These are phyloP conservation scores for Gadus chalcogrammus DNA, from an alignment of 2,113 vertebrate species.

Conservation along the genomic window DNA sequence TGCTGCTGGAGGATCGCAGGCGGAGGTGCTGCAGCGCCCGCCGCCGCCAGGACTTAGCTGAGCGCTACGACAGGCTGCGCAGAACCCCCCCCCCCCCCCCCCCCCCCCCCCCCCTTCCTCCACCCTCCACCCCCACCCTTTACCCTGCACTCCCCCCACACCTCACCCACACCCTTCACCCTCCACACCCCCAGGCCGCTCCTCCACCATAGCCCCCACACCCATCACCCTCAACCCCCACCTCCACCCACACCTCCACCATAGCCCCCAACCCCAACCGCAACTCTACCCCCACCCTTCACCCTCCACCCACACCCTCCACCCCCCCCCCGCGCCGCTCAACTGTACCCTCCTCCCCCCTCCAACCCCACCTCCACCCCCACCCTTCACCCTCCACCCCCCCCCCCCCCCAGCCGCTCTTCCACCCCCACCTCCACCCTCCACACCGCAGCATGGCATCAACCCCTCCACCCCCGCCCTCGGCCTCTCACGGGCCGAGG, in stretches of 20 bases:
- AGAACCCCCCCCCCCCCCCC: slow-evolving; percentile 62
- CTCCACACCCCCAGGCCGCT: no score
- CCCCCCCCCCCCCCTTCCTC: slow-evolving; percentile 36
- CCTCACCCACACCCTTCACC: no score
- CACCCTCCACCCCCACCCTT: slow-evolving; percentile 34
- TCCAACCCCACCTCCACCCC: slow-evolving; percentile 35
- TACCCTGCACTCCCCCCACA: background rate
- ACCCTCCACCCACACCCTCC: no score
- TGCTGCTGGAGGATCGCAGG: slow-evolving; percentile 34
- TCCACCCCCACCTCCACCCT: no score
- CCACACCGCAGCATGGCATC: background rate
- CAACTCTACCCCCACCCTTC: no score
- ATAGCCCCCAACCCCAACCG: no score
- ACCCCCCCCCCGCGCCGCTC: no score
- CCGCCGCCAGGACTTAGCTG: slow-evolving; percentile 70
- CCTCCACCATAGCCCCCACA: background rate
- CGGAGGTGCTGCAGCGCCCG: slow-evolving; percentile 61
- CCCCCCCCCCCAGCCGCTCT: no score
- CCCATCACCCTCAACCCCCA: no score
- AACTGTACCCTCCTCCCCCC: no score
- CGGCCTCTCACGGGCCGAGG: slow-evolving; percentile 30
- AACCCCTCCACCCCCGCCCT: slow-evolving; percentile 35
- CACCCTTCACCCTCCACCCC: slow-evolving; percentile 31
- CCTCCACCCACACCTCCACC: slow-evolving; percentile 27
- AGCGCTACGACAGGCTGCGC: slow-evolving; percentile 52